phyloP scores from a whole-genome alignment of 92 coral and sea anemone genomes.

The Porites divaricata region DNA sequence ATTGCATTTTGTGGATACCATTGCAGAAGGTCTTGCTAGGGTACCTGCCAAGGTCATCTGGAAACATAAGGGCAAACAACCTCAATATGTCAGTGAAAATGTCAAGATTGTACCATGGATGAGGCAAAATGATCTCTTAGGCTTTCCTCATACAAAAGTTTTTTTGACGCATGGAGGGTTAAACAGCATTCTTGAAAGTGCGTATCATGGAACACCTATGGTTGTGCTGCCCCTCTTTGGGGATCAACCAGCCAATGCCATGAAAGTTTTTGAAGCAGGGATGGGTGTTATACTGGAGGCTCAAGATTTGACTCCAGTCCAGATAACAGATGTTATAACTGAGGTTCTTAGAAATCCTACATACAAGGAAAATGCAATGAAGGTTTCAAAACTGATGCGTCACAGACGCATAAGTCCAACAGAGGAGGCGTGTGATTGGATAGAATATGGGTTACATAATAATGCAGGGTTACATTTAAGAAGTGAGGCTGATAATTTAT shows the following conservation, averaged over 20 bases:
- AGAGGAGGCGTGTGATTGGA: constrained; percentile 87
- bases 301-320: constrained; percentile 42
- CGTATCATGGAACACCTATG: constrained; percentile 84
- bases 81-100: constrained; percentile 54
- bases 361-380: constrained; percentile 55
- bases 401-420: constrained; percentile 71
- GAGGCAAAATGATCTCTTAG: constrained; percentile 81
- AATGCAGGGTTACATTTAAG: constrained; percentile 81
- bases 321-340: constrained; percentile 45
- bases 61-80: constrained; percentile 64
- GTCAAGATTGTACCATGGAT: constrained; percentile 67
- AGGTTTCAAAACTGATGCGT: constrained; percentile 54
- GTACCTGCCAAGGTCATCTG: constrained; percentile 77
- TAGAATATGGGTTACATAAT: constrained; percentile 74
- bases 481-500: constrained; percentile 73
- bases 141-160: constrained; percentile 71
- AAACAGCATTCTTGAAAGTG: constrained; percentile 76
- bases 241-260: constrained; percentile 81
- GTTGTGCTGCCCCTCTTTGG: constrained; percentile 76
- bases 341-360: constrained; percentile 51
- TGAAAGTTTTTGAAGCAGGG: constrained; percentile 60
- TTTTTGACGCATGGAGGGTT: constrained; percentile 90
- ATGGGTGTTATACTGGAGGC: constrained; percentile 65
- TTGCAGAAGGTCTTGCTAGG: constrained; percentile 60
- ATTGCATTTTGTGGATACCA: constrained; percentile 55